Conservation (phyloP, 2,888 invertebrate species). For the Archaeoteleia sp. region DNA sequence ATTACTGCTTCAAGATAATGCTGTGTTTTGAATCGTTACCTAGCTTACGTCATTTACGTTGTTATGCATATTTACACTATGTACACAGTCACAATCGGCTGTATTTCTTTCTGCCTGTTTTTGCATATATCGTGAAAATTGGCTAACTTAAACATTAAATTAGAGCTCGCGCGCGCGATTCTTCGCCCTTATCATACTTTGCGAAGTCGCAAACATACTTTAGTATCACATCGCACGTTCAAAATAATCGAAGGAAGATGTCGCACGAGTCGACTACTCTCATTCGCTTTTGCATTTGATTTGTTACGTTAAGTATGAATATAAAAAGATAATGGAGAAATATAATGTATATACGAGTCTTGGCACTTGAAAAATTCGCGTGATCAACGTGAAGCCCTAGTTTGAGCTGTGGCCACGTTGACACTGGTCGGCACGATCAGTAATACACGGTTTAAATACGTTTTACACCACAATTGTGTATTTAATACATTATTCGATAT, state of each 20-base stretch:
- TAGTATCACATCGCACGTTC: constrained; percentile 58
- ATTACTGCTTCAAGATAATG: constrained; percentile 70
- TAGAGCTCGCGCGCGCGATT: constrained; percentile 58
- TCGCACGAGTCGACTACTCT: not conserved
- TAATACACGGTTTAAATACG: too few relatives aligned
- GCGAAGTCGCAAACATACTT: constrained; percentile 55
- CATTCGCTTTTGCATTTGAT: not conserved
- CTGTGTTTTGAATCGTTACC: constrained; percentile 63
- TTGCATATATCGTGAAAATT: constrained; percentile 62
- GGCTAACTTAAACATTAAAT: constrained; percentile 61
- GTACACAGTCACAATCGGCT: constrained; percentile 63
- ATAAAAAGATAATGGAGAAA: too few relatives aligned
- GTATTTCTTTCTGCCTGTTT: constrained; percentile 54
- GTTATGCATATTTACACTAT: constrained; percentile 69
- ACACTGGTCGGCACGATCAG: too few relatives aligned
- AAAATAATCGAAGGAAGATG: constrained; percentile 35
- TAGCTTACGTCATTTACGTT: constrained; percentile 66
- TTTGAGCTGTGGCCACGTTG: too few relatives aligned
- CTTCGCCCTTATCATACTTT: constrained; percentile 53
- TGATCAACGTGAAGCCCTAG: too few relatives aligned
- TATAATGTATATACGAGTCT: too few relatives aligned
- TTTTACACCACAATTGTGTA: too few relatives aligned
- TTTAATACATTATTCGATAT: too few relatives aligned
- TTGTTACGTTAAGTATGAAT: not conserved
- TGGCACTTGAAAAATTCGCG: too few relatives aligned